phyloP scores from a whole-genome alignment of 2,888 invertebrate species.

The Nineta flava region DNA sequence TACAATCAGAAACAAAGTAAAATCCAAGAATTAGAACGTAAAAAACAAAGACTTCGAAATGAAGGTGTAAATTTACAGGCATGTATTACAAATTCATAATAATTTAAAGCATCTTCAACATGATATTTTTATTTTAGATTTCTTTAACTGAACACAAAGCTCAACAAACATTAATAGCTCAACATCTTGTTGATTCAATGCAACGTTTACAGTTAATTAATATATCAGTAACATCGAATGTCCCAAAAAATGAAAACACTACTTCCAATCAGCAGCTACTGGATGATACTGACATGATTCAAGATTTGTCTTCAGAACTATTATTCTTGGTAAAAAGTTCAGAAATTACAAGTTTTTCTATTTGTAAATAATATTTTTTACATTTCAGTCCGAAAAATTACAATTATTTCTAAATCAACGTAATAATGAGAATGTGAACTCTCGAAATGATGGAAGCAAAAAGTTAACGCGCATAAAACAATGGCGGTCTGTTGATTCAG shows the following conservation, averaged over 20 bases:
- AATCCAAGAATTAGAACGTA: conserved; percentile 14
- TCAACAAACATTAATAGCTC: conserved; percentile 26
- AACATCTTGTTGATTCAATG: conserved; percentile 25
- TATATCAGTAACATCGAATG: conserved; percentile 11
- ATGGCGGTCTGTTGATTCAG: conserved; percentile 10
- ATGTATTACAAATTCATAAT: neutral
- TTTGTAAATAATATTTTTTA: conserved; percentile 7
- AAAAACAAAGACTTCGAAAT: conserved; percentile 13
- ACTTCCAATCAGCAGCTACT: neutral
- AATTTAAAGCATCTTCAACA: neutral
- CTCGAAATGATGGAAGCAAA: conserved; percentile 8
- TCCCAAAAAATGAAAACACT: conserved; percentile 5
- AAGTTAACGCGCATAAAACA: conserved; percentile 1
- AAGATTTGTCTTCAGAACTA: conserved; percentile 26
- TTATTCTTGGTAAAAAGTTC: conserved; percentile 21
- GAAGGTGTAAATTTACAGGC: conserved; percentile 17
- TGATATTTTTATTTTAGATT: conserved; percentile 8
- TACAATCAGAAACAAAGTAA: conserved; percentile 14
- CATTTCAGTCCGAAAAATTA: conserved; percentile 19
- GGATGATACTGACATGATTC: conserved; percentile 21
- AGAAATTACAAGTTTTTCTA: conserved; percentile 1
- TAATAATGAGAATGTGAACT: conserved; percentile 14
- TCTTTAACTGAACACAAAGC: conserved; percentile 15
- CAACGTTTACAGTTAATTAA: conserved; percentile 25
- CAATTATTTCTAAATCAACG: conserved; percentile 16